Evolutionary conservation across 2,797 vertebrate species (phyloP).

Genomic region (Sebastes oblongus): DNA sequence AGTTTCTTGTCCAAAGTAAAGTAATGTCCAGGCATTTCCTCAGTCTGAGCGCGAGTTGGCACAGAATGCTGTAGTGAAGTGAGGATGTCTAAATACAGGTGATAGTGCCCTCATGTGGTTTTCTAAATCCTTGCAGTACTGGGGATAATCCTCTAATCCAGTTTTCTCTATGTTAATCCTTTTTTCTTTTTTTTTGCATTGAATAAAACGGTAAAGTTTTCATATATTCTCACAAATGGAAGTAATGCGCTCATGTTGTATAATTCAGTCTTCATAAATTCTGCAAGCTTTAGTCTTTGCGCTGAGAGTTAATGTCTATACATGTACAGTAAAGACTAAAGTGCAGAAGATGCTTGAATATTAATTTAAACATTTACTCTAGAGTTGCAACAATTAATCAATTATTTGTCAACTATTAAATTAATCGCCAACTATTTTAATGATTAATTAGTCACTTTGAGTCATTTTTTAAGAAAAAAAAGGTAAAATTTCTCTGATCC

Average conservation of each 20-base stretch:
- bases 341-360: neutral
- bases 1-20: neutral
- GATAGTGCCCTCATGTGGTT: slow-evolving; percentile 74
- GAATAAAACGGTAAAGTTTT: neutral
- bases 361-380: neutral
- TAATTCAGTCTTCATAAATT: neutral
- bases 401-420: no score
- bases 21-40: neutral
- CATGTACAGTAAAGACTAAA: neutral
- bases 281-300: neutral
- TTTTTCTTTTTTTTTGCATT: neutral
- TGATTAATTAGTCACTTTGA: no score
- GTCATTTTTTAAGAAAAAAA: no score
- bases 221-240: neutral
- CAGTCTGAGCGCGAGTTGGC: neutral
- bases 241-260: neutral
- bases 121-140: slow-evolving; percentile 22
- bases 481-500: no score
- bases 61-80: neutral
- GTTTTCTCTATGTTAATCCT: neutral
- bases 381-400: no score
- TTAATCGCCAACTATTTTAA: no score
- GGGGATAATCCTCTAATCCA: neutral
- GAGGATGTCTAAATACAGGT: slow-evolving; percentile 9
- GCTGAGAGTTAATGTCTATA: neutral